These are phyloP conservation scores for Drosophila imparisetae DNA, from an alignment of 2,888 invertebrate species.

Conservation along the genomic window DNA sequence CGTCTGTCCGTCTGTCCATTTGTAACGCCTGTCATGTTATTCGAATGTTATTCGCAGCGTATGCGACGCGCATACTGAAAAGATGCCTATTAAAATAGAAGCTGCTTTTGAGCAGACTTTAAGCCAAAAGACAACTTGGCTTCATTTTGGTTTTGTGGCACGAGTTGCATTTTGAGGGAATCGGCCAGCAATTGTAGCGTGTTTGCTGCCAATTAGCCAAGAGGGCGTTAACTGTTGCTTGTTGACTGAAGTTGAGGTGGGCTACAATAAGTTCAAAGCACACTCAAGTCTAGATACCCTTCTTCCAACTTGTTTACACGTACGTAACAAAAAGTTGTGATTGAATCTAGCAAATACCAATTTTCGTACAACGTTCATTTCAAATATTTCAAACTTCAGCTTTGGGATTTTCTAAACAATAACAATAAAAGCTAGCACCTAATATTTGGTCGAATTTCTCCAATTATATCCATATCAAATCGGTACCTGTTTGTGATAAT, in stretches of 20 bases:
- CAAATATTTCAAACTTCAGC: neutral
- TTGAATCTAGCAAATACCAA: neutral
- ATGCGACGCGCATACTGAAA: slow-evolving; percentile 62
- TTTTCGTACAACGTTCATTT: neutral
- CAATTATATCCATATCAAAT: no score
- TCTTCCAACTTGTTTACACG: neutral
- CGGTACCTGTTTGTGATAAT: no score
- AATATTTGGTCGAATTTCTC: no score
- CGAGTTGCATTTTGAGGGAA: slow-evolving; percentile 19
- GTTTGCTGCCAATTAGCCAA: slow-evolving; percentile 61
- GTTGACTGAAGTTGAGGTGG: slow-evolving; percentile 35
- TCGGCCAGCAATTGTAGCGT: slow-evolving; percentile 38
- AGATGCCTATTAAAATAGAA: slow-evolving; percentile 14
- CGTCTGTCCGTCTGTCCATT: slow-evolving; percentile 28
- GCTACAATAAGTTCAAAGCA: neutral
- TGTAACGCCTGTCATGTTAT: slow-evolving; percentile 66
- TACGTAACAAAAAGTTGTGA: neutral
- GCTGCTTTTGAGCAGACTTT: slow-evolving; percentile 3
- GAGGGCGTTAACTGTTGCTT: slow-evolving; percentile 77
- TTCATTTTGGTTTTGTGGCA: slow-evolving; percentile 24
- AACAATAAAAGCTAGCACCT: neutral
- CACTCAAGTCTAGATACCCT: neutral
- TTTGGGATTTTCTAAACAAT: neutral
- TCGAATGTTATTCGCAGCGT: slow-evolving; percentile 58
- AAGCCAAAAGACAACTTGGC: slow-evolving; percentile 5